Base-by-base conservation (phyloP, 2,113 vertebrate species). In the Atlantisia rogersi region DNA sequence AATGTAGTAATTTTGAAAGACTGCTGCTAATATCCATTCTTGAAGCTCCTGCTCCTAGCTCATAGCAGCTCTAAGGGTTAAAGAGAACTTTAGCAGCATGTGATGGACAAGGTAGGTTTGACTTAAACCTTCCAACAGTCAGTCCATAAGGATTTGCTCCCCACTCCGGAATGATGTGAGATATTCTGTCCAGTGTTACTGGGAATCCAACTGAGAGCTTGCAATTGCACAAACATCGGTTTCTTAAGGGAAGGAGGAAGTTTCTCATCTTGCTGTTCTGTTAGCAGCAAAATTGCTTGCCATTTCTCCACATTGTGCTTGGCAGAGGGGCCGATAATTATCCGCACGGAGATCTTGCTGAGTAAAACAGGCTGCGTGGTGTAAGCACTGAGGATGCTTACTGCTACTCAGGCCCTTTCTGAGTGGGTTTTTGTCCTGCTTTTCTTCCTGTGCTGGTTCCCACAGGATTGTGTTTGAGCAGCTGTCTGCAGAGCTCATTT, bases 291-390 rank as follows among this genome's bases (percentile, higher is more conserved):
- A 59, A 21, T 11, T 2, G 5, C 62, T 52, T 58, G 32, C 58
- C 17, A 0, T 28, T 73, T 48, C 32, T 68, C 15, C 10, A 0
- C 2, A 0, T 1, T 7, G 13, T 22, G 71, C 16, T 55, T 20
- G 67, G 62, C 28, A 19, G 1, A 9, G 31, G 56, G 40, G 14
- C 46, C n/a, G 68, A 1, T 35, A 8, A 29, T 12, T 35, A 2
- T 7, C 24, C 0, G 17, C 24, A 5, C 9, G 68, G 48, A 20
- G 92, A 15, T 31, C 12, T 16, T 24, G 3, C 1, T 1, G 2
- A 10, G 60, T 12, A 68, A 10, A 21, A 10, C 1, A 4, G 5
- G 28, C 16, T 37, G 56, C 2, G 18, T 7, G 88, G 59, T 14
- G 11, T 26, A n/a, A 14, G 70, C 5, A 15, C 70, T 71, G 88